Conservation (phyloP, 2,888 invertebrate species). For the Odontothrips loti region DNA sequence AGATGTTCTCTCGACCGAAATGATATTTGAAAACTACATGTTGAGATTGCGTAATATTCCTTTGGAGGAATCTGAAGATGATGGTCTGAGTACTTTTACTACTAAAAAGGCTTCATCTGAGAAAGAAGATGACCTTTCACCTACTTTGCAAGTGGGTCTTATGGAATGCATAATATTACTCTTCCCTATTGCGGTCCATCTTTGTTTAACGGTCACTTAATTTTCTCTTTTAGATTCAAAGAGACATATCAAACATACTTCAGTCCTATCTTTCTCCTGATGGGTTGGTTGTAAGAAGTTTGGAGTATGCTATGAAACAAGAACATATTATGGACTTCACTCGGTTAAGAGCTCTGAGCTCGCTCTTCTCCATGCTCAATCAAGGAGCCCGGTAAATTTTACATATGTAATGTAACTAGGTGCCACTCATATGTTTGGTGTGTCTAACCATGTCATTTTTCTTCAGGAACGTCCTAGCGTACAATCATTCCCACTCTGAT, state of each 20-base stretch:
- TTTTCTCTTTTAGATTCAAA: conserved; percentile 61
- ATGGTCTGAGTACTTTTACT: conserved; percentile 51
- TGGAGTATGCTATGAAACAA: conserved; percentile 85
- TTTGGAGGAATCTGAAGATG: conserved; percentile 85
- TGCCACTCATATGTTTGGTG: conserved; percentile 4
- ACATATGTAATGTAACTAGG: conserved; percentile 20
- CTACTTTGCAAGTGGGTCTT: conserved; percentile 63
- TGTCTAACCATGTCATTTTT: neutral
- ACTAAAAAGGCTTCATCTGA: conserved; percentile 55
- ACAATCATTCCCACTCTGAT: conserved; percentile 90
- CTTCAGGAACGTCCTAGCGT: conserved; percentile 76
- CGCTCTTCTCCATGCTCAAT: conserved; percentile 96
- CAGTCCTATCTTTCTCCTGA: conserved; percentile 85
- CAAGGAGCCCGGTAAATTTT: conserved; percentile 70
- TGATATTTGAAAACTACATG: conserved; percentile 97
- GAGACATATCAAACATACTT: conserved; percentile 80
- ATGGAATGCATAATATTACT: neutral
- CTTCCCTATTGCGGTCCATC: neutral
- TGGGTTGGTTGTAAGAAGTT: conserved; percentile 85
- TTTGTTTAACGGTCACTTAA: neutral
- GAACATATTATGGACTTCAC: conserved; percentile 99
- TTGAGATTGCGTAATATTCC: conserved; percentile 79
- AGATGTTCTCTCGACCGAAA: conserved; percentile 95
- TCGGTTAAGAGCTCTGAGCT: conserved; percentile 87
- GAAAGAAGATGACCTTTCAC: conserved; percentile 75